These are phyloP conservation scores for Pempheris klunzingeri DNA, from an alignment of 2,797 vertebrate genomes.

Conservation along the genomic window DNA sequence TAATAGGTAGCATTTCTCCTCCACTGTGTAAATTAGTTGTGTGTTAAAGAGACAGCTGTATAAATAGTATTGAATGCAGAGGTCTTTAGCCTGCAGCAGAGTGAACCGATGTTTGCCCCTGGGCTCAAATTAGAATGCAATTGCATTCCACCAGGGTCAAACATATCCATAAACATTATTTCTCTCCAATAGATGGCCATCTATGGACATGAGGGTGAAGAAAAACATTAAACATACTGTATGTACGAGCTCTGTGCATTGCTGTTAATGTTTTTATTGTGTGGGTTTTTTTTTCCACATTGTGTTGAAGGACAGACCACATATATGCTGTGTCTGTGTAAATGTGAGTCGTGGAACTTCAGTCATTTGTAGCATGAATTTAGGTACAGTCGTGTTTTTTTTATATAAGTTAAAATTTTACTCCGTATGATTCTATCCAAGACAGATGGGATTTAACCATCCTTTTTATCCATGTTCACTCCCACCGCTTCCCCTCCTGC, in stretches of 20 bases:
- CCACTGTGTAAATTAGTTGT: slow-evolving; percentile 53
- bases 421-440: neutral
- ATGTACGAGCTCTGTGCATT: slow-evolving; percentile 8
- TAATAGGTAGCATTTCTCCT: slow-evolving; percentile 60
- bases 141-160: slow-evolving; percentile 79
- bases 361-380: neutral
- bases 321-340: neutral
- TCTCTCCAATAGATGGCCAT: slow-evolving; percentile 71
- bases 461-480: slow-evolving; percentile 20
- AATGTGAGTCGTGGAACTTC: neutral
- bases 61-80: slow-evolving; percentile 67
- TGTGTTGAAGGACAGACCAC: slow-evolving; percentile 11
- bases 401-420: neutral
- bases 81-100: slow-evolving; percentile 55
- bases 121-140: slow-evolving; percentile 77
- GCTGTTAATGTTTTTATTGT: slow-evolving; percentile 10
- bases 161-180: slow-evolving; percentile 81
- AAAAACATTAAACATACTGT: slow-evolving; percentile 48
- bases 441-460: neutral
- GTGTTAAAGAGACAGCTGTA: slow-evolving; percentile 65
- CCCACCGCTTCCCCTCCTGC: neutral
- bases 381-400: neutral
- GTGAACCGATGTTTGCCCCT: slow-evolving; percentile 71
- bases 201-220: slow-evolving; percentile 67
- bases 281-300: neutral